Base-by-base conservation (phyloP, 2,113 vertebrate species). In the Trematomus loennbergii region DNA sequence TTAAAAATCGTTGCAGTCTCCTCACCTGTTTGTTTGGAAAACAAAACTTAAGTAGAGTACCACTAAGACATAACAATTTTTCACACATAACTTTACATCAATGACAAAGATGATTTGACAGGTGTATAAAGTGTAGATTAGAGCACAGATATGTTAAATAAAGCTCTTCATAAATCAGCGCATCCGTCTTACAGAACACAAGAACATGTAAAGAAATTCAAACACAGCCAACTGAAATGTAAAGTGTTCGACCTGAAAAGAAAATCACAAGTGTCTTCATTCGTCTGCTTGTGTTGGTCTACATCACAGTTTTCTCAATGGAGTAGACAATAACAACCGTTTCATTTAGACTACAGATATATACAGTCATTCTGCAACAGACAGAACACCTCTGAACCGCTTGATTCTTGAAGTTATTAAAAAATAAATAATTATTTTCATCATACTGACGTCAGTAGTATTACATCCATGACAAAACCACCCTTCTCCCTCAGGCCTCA, bases 381-480 rank as follows among this genome's bases (percentile, higher is more conserved):
- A 66, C 72, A 72, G 46, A 80, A 77, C 22, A 71, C 48, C 52
- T 66, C 40, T 15, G 4, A 68, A 54, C 29, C 54, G 77, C 77
- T 75, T 67, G 75, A 83, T 89, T 73, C 87, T 85, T 81, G 72
- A 84, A 62, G 69, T 68, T 81, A 82, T 87, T 87, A 75, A 86
- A 90, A 95, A 95, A 95, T 95, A 95, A 95, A 95, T 95, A 92
- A 86, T 61, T 88, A 54, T 92, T 92, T 74, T 90, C 91, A 91
- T 94, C 86, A 86, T 73, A 91, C 77, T 93, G 77, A 89, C 86
- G 75, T 93, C 91, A 92, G 91, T 91, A 94, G 94, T 91, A 88
- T 82, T 73, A 93, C 89, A 92, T 92, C 81, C 81, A 89, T 69
- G 59, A 86, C 67, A 66, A 25, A 60, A 40, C 79, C 48, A 69